These are phyloP conservation scores for Pseudorectes ferrugineus DNA, from an alignment of 2,113 vertebrate genomes.

Conservation along the genomic window DNA sequence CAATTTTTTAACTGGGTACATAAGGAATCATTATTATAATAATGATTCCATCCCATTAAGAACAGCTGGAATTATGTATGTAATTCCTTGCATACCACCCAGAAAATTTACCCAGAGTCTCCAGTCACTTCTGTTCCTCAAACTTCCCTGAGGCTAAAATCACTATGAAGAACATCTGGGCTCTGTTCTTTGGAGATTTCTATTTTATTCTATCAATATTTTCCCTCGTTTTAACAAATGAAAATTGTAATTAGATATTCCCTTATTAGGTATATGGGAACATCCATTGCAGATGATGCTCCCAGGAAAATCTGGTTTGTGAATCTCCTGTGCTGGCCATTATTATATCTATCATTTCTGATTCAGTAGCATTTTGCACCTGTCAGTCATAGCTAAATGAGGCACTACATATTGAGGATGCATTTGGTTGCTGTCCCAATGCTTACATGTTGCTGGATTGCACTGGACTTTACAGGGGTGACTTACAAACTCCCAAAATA, in stretches of 20 bases:
- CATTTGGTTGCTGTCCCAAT: not conserved
- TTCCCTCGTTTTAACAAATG: slow-evolving; percentile 16
- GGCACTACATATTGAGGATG: not conserved
- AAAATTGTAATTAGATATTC: slow-evolving; percentile 43
- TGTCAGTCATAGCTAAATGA: slow-evolving; percentile 33
- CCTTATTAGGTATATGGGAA: slow-evolving; percentile 4
- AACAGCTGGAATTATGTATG: slow-evolving; percentile 32
- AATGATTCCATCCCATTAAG: not conserved
- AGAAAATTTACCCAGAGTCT: slow-evolving; percentile 35
- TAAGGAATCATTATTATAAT: not conserved
- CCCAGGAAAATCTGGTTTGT: slow-evolving; percentile 7
- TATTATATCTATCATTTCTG: slow-evolving; percentile 22
- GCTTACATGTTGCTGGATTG: not conserved
- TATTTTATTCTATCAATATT: slow-evolving; percentile 51
- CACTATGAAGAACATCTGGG: slow-evolving; percentile 41
- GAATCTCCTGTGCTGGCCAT: not conserved
- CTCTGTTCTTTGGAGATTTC: slow-evolving; percentile 14
- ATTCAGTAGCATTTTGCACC: slow-evolving; percentile 22
- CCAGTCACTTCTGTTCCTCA: slow-evolving; percentile 23
- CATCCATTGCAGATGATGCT: not conserved
- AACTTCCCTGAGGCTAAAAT: slow-evolving; percentile 52
- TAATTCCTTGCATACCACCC: not conserved
- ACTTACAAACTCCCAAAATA: not conserved
- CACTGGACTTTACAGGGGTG: not conserved
- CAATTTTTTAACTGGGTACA: not conserved